A percentile compares a stretch with the other conserved stretches of the same genome.
Evolutionary conservation across 2,888 invertebrate species (phyloP).

Genomic region (Cerastis rubricosa): DNA sequence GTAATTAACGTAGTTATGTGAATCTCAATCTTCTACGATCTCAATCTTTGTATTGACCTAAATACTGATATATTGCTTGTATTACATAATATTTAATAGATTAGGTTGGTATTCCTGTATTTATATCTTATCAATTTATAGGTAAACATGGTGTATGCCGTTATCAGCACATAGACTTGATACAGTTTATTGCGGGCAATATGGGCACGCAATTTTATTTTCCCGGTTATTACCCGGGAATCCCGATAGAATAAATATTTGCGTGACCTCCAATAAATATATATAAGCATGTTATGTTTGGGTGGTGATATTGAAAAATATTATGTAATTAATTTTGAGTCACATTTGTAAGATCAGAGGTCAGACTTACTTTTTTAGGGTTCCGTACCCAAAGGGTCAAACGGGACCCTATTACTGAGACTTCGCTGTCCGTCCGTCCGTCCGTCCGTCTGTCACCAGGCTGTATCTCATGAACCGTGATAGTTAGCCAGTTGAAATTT

Average conservation of each 20-base stretch:
- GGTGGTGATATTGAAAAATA: neutral
- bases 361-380: no score
- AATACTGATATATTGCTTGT: slow-evolving; percentile 24
- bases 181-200: neutral
- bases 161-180: slow-evolving; percentile 25
- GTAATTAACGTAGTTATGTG: no score
- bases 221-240: neutral
- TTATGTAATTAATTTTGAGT: neutral
- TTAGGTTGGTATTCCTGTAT: slow-evolving; percentile 26
- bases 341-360: neutral
- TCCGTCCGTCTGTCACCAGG: no score
- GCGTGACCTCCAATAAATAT: neutral
- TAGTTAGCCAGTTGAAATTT: no score
- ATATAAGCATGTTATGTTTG: neutral
- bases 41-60: slow-evolving; percentile 33
- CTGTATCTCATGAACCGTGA: no score
- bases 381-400: no score
- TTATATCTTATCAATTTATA: slow-evolving; percentile 25
- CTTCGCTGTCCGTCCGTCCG: no score
- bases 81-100: slow-evolving; percentile 41
- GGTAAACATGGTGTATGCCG: slow-evolving; percentile 27
- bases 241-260: neutral
- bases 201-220: neutral
- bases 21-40: no score
- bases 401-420: no score